Percentiles rank a stretch among this genome's conserved stretches.
Conservation (phyloP, 2,888 invertebrate species). For the Timema cristinae region DNA sequence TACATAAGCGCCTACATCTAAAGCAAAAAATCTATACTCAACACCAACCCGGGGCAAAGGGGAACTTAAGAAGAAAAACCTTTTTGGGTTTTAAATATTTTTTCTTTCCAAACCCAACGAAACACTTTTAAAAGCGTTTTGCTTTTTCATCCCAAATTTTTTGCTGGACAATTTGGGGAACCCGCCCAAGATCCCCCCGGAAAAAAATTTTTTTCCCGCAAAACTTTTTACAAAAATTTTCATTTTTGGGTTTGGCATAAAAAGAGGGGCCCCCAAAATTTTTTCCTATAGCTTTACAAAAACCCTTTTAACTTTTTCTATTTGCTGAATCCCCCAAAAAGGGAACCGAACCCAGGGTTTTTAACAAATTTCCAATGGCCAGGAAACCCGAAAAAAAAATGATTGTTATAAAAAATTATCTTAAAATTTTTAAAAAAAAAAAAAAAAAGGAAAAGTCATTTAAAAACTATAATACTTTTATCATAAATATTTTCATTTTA, state of each 20-base stretch:
- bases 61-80: constrained; percentile 37
- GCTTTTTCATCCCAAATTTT: constrained; percentile 36
- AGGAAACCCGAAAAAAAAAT: not conserved
- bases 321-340: not conserved
- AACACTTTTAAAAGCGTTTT: constrained; percentile 30
- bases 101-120: constrained; percentile 36
- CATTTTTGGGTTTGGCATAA: constrained; percentile 19
- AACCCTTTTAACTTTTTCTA: too few relatives aligned
- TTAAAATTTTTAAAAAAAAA: too few relatives aligned
- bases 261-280: not conserved
- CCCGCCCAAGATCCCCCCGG: constrained; percentile 37
- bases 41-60: not conserved
- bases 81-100: constrained; percentile 41
- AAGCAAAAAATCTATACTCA: not conserved
- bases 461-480: too few relatives aligned
- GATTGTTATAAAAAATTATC: not conserved
- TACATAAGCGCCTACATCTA: constrained; percentile 23
- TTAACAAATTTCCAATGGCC: not conserved
- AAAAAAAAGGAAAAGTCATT: too few relatives aligned
- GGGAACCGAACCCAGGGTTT: not conserved
- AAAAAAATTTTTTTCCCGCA: constrained; percentile 35
- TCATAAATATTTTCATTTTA: too few relatives aligned
- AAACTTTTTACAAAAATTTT: constrained; percentile 37
- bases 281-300: not conserved
- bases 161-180: constrained; percentile 39